Percentiles rank a stretch among this genome's conserved stretches.
phyloP scores from a whole-genome alignment of 2,888 invertebrate genomes.

The Limenitis camilla region DNA sequence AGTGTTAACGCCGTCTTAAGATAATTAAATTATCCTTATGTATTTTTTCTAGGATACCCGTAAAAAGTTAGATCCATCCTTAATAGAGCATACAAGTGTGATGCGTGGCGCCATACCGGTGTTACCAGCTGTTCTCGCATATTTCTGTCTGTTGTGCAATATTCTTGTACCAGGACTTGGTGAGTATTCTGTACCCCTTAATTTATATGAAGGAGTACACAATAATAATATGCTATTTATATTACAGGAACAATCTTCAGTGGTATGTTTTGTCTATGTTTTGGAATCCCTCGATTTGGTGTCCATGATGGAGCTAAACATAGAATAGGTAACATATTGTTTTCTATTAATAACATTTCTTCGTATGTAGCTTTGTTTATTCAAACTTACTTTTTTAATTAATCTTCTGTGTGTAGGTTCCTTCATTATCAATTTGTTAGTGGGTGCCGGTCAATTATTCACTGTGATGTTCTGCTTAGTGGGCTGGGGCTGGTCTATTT shows the following conservation, averaged over 20 bases:
- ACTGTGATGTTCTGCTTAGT: constrained; percentile 95
- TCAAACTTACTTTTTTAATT: background rate
- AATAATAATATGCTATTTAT: constrained; percentile 4
- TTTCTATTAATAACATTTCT: background rate
- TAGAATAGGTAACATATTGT: constrained; percentile 74
- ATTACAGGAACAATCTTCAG: constrained; percentile 89
- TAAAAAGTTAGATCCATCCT: constrained; percentile 82
- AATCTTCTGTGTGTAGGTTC: constrained; percentile 57
- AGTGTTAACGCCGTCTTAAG: too few relatives aligned
- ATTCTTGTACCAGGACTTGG: constrained; percentile 59
- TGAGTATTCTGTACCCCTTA: constrained; percentile 27
- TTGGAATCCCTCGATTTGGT: constrained; percentile 91
- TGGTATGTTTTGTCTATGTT: constrained; percentile 90
- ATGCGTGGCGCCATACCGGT: constrained; percentile 96
- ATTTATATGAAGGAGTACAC: background rate
- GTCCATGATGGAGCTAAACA: constrained; percentile 84
- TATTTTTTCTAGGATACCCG: constrained; percentile 76
- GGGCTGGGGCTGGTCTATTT: constrained; percentile 98
- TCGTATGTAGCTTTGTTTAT: background rate
- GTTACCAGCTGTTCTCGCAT: constrained; percentile 88
- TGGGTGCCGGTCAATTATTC: constrained; percentile 92
- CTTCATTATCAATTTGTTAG: constrained; percentile 87
- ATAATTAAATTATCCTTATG: background rate
- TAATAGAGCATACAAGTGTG: constrained; percentile 88
- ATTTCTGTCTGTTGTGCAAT: constrained; percentile 87